These are phyloP conservation scores for Dendrolimus kikuchii DNA, from an alignment of 1,140 invertebrate genomes.

Conservation along the genomic window DNA sequence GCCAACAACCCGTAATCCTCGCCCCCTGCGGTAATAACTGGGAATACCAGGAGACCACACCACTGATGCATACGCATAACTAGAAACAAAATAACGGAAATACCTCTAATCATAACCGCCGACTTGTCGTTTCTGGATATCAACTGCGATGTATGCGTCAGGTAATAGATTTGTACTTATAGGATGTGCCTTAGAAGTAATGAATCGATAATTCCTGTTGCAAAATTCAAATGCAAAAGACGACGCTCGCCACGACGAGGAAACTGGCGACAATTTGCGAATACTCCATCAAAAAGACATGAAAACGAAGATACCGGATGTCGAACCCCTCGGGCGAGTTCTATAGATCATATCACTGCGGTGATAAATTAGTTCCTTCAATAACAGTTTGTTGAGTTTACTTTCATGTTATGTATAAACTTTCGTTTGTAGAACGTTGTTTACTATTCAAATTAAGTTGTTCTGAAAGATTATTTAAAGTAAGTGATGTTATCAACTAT, in stretches of 20 bases:
- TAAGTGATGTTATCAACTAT: no score
- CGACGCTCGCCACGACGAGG: neutral
- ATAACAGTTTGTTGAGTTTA: slow-evolving; percentile 22
- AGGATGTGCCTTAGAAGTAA: neutral
- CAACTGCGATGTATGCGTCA: no score
- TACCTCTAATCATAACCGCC: slow-evolving; percentile 43
- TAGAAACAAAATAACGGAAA: slow-evolving; percentile 36
- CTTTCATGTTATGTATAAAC: neutral
- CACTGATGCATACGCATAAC: slow-evolving; percentile 29
- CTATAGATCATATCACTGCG: slow-evolving; percentile 32
- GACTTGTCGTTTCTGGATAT: slow-evolving; percentile 16
- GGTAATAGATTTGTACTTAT: no score
- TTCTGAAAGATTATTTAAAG: no score
- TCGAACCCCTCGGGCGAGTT: slow-evolving; percentile 19
- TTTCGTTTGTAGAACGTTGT: neutral
- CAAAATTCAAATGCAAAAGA: slow-evolving; percentile 2
- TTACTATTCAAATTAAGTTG: no score
- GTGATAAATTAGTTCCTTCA: slow-evolving; percentile 36
- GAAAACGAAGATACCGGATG: slow-evolving; percentile 18
- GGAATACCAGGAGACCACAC: slow-evolving; percentile 58
- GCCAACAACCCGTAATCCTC: slow-evolving; percentile 57
- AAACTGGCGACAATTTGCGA: slow-evolving; percentile 14
- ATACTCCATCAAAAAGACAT: slow-evolving; percentile 21
- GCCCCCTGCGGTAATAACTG: slow-evolving; percentile 62
- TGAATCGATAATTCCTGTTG: neutral